A percentile compares a stretch with the other conserved stretches of the same genome.
Conservation (phyloP, 2,113 vertebrate species). For the Ceuthmochares aereus region DNA sequence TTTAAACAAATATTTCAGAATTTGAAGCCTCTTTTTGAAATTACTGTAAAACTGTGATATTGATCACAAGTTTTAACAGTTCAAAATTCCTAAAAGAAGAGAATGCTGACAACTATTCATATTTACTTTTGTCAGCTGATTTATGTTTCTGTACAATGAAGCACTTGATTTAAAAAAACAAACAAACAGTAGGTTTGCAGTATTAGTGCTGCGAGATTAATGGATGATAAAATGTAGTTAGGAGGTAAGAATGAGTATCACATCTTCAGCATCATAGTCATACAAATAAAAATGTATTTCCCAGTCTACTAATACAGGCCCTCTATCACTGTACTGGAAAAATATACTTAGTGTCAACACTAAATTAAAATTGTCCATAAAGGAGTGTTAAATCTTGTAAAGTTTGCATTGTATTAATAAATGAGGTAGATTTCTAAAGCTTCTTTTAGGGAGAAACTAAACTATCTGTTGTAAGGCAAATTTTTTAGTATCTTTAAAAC, state of each 20-base stretch:
- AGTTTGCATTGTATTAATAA: neutral
- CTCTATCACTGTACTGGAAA: neutral
- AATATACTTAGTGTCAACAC: neutral
- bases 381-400: neutral
- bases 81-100: neutral
- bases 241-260: neutral
- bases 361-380: neutral
- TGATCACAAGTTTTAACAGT: neutral
- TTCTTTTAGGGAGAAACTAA: neutral
- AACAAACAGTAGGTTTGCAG: neutral
- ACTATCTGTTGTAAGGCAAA: neutral
- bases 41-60: neutral
- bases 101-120: neutral
- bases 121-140: neutral
- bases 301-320: neutral
- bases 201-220: neutral
- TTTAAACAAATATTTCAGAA: neutral
- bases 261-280: neutral
- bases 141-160: neutral
- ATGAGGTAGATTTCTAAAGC: neutral
- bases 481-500: neutral
- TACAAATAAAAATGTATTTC: neutral
- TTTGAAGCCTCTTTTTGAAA: neutral
- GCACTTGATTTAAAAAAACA: neutral
- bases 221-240: neutral